Conservation (phyloP, 1,140 invertebrate genomes). For the Drosophila micromelanica region DNA sequence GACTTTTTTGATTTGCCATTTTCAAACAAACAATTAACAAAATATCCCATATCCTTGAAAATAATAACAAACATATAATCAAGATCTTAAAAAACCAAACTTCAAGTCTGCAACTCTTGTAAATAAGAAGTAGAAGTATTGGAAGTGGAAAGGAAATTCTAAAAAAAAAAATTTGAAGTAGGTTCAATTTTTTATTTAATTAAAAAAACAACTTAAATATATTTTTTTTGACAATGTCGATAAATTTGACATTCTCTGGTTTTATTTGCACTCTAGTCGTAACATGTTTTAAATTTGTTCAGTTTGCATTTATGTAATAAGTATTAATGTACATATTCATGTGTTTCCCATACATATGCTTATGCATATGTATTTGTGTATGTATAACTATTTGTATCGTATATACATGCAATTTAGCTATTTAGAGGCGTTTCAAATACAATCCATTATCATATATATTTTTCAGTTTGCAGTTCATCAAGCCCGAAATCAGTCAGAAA, state of each 20-base stretch:
- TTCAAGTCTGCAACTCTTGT: too few relatives aligned
- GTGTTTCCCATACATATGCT: constrained; percentile 4
- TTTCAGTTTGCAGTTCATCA: constrained; percentile 4
- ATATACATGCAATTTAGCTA: constrained; percentile 30
- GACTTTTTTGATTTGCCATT: too few relatives aligned
- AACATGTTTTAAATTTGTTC: constrained; percentile 46
- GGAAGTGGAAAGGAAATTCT: too few relatives aligned
- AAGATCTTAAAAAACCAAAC: too few relatives aligned
- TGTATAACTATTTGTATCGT: constrained; percentile 25
- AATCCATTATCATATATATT: background rate
- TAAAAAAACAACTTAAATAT: background rate
- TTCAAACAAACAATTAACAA: too few relatives aligned
- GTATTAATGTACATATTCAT: constrained; percentile 10
- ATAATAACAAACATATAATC: too few relatives aligned
- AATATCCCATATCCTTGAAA: too few relatives aligned
- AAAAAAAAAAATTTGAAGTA: too few relatives aligned
- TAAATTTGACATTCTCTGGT: constrained; percentile 34
- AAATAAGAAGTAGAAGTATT: too few relatives aligned
- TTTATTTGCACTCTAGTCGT: constrained; percentile 52
- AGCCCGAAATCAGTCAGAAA: constrained; percentile 43
- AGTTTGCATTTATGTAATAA: constrained; percentile 21
- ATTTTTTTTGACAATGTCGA: constrained; percentile 7
- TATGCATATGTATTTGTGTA: constrained; percentile 1
- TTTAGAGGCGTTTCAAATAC: constrained; percentile 16
- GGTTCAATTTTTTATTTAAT: background rate